Conservation (phyloP, 2,888 invertebrate genomes). For the Sepiola atlantica region DNA sequence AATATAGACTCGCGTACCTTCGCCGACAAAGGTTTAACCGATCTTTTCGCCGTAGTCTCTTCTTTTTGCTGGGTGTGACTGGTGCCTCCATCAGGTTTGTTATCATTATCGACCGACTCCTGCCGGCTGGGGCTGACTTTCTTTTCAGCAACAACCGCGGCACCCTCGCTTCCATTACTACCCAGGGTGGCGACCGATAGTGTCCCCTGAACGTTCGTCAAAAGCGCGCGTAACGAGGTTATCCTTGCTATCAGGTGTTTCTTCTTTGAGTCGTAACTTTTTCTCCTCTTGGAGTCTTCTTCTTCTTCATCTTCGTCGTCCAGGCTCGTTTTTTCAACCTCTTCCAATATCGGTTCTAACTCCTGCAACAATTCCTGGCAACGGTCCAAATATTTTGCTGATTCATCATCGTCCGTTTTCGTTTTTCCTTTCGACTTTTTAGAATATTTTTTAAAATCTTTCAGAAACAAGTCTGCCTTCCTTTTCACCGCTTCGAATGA, state of each 20-base stretch:
- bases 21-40: neutral
- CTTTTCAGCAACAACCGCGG: neutral
- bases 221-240: neutral
- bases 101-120: neutral
- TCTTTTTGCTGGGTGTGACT: neutral
- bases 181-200: neutral
- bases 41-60: neutral
- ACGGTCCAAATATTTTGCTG: neutral
- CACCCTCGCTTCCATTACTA: neutral
- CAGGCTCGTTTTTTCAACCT: neutral
- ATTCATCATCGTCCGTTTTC: neutral
- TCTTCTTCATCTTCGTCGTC: neutral
- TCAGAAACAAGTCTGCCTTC: neutral
- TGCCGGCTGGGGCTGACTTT: neutral
- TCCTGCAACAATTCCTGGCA: neutral
- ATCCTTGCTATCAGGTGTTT: neutral
- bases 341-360: neutral
- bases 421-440: neutral
- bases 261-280: conserved; percentile 34
- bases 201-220: neutral
- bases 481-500: neutral
- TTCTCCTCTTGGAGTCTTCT: neutral
- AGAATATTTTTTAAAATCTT: conserved; percentile 6
- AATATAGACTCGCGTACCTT: neutral
- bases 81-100: neutral